These are phyloP conservation scores for Syngnathoides biaculeatus DNA, from an alignment of 2,113 vertebrate genomes.

Conservation along the genomic window DNA sequence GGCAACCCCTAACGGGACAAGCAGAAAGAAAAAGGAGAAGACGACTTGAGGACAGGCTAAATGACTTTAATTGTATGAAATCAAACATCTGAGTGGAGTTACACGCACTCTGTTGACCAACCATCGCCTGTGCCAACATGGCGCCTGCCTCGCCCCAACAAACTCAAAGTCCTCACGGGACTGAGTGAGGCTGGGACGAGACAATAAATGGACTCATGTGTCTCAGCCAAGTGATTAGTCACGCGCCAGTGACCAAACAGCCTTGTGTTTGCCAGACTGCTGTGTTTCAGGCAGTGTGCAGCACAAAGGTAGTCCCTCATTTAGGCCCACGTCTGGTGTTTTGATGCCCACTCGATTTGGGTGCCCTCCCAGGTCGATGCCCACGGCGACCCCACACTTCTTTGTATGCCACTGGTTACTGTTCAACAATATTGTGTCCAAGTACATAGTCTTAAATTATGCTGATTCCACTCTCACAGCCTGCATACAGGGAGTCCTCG, in stretches of 20 bases:
- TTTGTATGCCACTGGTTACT: too few species aligned
- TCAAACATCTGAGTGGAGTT: slow-evolving; percentile 56
- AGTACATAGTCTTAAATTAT: background rate
- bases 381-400: too few species aligned
- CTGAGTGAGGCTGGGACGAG: slow-evolving; percentile 7
- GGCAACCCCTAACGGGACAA: too few species aligned
- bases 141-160: slow-evolving; percentile 29
- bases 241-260: slow-evolving; percentile 29
- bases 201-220: slow-evolving; percentile 19
- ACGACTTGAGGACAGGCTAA: slow-evolving; percentile 66
- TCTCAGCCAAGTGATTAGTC: slow-evolving; percentile 47
- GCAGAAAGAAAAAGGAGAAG: too few species aligned
- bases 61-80: slow-evolving; percentile 63
- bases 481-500: too few species aligned
- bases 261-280: slow-evolving; percentile 31
- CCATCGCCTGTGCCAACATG: slow-evolving; percentile 21
- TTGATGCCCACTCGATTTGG: too few species aligned
- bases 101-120: slow-evolving; percentile 48
- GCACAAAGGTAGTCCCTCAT: slow-evolving; percentile 41
- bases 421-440: too few species aligned
- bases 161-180: slow-evolving; percentile 17
- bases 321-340: slow-evolving; percentile 18
- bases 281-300: slow-evolving; percentile 29
- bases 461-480: background rate
- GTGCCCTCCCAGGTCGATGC: too few species aligned